These are phyloP conservation scores for Platichthys flesus DNA, from an alignment of 2,113 vertebrate genomes.

Conservation along the genomic window DNA sequence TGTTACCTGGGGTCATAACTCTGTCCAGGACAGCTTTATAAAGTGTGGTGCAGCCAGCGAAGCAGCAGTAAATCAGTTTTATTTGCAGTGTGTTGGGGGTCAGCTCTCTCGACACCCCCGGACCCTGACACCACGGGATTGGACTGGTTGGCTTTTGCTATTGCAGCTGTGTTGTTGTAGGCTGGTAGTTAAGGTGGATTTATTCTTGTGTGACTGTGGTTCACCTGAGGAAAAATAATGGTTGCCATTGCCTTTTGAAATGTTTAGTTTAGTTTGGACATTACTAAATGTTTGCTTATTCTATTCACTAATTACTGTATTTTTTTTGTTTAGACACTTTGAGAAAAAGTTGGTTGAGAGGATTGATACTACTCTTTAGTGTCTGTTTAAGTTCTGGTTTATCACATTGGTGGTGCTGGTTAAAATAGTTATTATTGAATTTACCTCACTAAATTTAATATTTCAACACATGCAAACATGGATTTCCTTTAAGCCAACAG, in stretches of 20 bases:
- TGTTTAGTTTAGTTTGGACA: constrained; percentile 49
- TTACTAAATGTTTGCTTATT: no score
- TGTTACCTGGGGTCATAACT: constrained; percentile 75
- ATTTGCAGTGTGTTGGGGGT: constrained; percentile 79
- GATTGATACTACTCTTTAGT: neutral
- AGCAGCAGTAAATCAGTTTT: constrained; percentile 80
- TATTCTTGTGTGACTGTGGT: constrained; percentile 50
- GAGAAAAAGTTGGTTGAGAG: neutral
- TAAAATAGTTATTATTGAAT: neutral
- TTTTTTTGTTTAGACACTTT: no score
- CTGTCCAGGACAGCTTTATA: constrained; percentile 80
- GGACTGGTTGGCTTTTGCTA: constrained; percentile 70
- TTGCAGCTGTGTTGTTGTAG: constrained; percentile 78
- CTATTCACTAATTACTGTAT: no score
- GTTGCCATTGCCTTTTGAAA: constrained; percentile 35
- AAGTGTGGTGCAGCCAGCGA: constrained; percentile 72
- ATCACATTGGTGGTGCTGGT: no score
- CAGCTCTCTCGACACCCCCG: constrained; percentile 75
- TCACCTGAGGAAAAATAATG: constrained; percentile 65
- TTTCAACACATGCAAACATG: neutral
- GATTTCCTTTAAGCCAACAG: neutral
- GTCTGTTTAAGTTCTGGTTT: no score
- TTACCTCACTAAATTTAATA: neutral
- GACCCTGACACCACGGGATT: constrained; percentile 76
- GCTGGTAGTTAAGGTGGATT: constrained; percentile 61